Evolutionary conservation across 2,113 vertebrate species (phyloP).

Genomic region (Theristicus caerulescens): DNA sequence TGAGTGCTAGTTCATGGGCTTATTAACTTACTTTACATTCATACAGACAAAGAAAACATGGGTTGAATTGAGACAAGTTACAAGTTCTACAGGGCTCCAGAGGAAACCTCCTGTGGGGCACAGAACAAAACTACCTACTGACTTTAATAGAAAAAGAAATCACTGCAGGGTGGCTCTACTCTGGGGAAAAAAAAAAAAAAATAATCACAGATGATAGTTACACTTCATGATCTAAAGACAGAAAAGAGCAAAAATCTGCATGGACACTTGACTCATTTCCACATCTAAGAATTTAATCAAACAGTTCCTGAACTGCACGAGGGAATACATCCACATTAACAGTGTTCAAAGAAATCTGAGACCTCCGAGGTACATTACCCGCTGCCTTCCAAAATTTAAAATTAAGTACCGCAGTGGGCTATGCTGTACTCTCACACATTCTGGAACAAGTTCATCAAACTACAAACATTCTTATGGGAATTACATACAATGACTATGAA

Average conservation of each 20-base stretch:
- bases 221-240: background rate
- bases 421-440: background rate
- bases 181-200: background rate
- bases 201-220: background rate
- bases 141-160: background rate
- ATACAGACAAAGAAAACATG: background rate
- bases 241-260: conserved; percentile 34
- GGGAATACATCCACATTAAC: background rate
- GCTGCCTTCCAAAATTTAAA: background rate
- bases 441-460: background rate
- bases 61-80: background rate
- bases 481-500: background rate
- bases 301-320: background rate
- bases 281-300: conserved; percentile 24
- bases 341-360: background rate
- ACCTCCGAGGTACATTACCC: background rate
- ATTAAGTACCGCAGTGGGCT: background rate
- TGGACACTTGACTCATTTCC: conserved; percentile 37
- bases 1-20: background rate
- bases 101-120: background rate
- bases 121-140: conserved; percentile 5
- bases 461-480: background rate
- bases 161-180: background rate
- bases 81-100: background rate
- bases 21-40: background rate